These are phyloP conservation scores for Cygnus atratus DNA, from an alignment of 2,113 vertebrate species.

Conservation along the genomic window DNA sequence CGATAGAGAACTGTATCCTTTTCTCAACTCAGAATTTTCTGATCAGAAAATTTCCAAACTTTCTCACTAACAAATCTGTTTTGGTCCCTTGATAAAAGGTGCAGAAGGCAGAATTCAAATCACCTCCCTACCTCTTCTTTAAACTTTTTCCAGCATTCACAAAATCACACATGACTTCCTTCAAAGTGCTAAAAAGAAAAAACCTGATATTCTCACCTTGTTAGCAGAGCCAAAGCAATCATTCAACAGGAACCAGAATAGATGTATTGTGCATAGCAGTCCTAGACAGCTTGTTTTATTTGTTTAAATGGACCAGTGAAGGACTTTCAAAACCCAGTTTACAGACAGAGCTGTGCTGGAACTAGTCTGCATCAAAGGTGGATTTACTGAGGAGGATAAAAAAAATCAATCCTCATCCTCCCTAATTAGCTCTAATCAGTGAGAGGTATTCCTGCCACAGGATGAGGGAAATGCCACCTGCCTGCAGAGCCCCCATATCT, in stretches of 20 bases:
- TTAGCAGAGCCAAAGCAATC: constrained; percentile 22
- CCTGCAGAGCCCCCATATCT: background rate
- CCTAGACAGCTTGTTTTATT: background rate
- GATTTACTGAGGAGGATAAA: constrained; percentile 17
- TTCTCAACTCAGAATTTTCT: background rate
- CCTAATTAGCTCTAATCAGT: constrained; percentile 35
- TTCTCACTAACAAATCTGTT: background rate
- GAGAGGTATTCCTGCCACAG: constrained; percentile 30
- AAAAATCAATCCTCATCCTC: background rate
- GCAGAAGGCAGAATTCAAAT: background rate
- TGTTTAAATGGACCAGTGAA: constrained; percentile 22
- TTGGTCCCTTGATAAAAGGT: background rate
- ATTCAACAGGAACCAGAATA: constrained; percentile 42
- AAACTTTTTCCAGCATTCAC: background rate
- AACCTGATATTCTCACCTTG: constrained; percentile 9
- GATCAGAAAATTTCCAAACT: background rate
- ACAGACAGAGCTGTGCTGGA: background rate
- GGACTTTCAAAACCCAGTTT: background rate
- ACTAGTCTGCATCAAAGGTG: constrained; percentile 3
- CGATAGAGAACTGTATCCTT: background rate
- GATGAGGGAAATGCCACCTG: constrained; percentile 14
- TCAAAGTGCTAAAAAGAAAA: constrained; percentile 33
- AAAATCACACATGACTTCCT: constrained; percentile 23
- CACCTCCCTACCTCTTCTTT: background rate
- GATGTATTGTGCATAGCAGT: constrained; percentile 11